Evolutionary conservation across 1,140 invertebrate genomes (phyloP).

Genomic region (Heliconius hermathena): DNA sequence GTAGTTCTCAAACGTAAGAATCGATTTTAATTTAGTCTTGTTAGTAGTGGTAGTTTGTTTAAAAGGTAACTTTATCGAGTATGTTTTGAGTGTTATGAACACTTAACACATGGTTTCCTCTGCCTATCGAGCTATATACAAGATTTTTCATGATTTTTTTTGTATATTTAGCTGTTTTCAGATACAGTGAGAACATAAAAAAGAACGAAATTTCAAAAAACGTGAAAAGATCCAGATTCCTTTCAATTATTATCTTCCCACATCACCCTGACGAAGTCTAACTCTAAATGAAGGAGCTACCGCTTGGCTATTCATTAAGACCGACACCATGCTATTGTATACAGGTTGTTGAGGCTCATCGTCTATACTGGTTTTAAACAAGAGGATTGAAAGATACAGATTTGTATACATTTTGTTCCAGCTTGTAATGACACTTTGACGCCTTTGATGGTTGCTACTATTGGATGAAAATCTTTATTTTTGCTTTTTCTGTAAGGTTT

Average conservation of each 20-base stretch:
- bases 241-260: background rate
- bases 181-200: too few species aligned
- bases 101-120: too few species aligned
- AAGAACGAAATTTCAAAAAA: background rate
- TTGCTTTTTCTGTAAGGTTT: background rate
- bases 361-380: slow-evolving; percentile 25
- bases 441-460: background rate
- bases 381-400: slow-evolving; percentile 23
- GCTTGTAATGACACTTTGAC: slow-evolving; percentile 21
- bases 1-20: too few species aligned
- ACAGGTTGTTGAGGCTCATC: slow-evolving; percentile 27
- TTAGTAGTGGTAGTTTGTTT: too few species aligned
- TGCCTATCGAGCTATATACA: too few species aligned
- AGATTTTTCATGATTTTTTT: too few species aligned
- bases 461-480: slow-evolving; percentile 15
- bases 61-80: too few species aligned
- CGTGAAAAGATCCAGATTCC: background rate
- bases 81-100: too few species aligned
- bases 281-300: slow-evolving; percentile 13
- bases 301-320: slow-evolving; percentile 27
- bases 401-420: slow-evolving; percentile 26
- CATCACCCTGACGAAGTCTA: background rate
- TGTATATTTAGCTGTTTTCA: too few species aligned
- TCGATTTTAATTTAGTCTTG: too few species aligned
- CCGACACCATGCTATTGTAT: slow-evolving; percentile 27